Evolutionary conservation across 2,888 invertebrate genomes (phyloP).

Genomic region (Petrolisthes manimaculis): DNA sequence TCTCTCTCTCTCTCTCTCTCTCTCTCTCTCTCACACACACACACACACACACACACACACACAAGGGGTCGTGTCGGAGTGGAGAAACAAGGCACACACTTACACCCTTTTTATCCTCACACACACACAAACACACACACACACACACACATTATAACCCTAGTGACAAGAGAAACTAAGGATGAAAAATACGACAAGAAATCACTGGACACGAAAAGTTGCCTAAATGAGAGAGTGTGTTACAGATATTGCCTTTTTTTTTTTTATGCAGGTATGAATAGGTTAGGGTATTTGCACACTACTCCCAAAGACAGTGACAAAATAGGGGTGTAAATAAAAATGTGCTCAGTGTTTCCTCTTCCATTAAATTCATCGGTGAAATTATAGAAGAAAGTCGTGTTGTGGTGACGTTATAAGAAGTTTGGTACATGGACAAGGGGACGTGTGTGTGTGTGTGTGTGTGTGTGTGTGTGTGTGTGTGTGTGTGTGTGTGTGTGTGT

Average conservation of each 20-base stretch:
- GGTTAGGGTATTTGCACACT: no score
- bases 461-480: constrained; percentile 16
- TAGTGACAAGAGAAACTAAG: background rate
- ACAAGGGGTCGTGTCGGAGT: background rate
- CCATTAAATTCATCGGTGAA: no score
- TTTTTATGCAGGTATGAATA: no score
- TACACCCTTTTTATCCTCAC: constrained; percentile 12
- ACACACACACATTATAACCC: background rate
- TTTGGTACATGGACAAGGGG: no score
- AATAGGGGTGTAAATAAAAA: no score
- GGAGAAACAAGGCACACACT: constrained; percentile 12
- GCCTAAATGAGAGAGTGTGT: no score
- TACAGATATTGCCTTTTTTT: no score
- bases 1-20: background rate
- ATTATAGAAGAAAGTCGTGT: no score
- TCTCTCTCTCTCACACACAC: background rate
- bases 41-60: background rate
- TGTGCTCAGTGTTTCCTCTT: no score
- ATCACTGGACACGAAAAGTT: no score
- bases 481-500: constrained; percentile 20
- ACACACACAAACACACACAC: constrained; percentile 26
- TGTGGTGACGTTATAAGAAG: no score
- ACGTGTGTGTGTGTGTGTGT: background rate
- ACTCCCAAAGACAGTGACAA: no score
- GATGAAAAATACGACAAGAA: background rate